Conservation (phyloP, 2,797 vertebrate genomes). For the Lates japonicus region DNA sequence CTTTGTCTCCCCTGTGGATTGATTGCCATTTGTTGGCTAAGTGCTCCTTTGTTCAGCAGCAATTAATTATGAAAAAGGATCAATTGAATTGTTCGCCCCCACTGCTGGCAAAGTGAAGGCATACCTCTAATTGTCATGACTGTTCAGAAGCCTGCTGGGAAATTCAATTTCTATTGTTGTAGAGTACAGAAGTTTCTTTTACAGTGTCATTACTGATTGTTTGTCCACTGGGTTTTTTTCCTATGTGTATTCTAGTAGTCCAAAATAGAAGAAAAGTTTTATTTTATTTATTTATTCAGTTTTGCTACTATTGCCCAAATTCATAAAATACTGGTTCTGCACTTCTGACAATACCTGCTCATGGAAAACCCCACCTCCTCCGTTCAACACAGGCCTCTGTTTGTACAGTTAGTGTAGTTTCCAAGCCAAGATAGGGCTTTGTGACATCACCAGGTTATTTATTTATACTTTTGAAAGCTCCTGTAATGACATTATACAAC, state of each 20-base stretch:
- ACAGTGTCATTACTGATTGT: background rate
- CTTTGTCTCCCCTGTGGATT: slow-evolving; percentile 52
- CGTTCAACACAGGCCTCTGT: background rate
- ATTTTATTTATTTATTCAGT: background rate
- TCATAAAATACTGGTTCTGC: background rate
- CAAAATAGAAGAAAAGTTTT: background rate
- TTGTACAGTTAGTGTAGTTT: background rate
- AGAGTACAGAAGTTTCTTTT: background rate
- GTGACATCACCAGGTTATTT: slow-evolving; percentile 1
- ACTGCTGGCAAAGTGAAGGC: slow-evolving; percentile 32
- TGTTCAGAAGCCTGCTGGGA: slow-evolving; percentile 24
- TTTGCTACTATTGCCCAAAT: background rate
- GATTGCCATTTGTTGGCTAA: slow-evolving; percentile 52
- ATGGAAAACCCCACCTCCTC: background rate
- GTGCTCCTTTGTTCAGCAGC: slow-evolving; percentile 61
- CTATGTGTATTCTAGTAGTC: background rate
- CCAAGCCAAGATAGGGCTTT: background rate
- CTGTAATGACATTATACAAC: background rate
- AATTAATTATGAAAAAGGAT: slow-evolving; percentile 64
- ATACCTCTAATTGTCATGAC: slow-evolving; percentile 32
- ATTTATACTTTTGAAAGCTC: background rate
- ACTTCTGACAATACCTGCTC: background rate
- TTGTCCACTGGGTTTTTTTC: background rate
- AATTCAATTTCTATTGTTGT: background rate
- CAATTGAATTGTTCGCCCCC: slow-evolving; percentile 40